Conservation (phyloP, 2,113 vertebrate species). For the Heptranchias perlo region DNA sequence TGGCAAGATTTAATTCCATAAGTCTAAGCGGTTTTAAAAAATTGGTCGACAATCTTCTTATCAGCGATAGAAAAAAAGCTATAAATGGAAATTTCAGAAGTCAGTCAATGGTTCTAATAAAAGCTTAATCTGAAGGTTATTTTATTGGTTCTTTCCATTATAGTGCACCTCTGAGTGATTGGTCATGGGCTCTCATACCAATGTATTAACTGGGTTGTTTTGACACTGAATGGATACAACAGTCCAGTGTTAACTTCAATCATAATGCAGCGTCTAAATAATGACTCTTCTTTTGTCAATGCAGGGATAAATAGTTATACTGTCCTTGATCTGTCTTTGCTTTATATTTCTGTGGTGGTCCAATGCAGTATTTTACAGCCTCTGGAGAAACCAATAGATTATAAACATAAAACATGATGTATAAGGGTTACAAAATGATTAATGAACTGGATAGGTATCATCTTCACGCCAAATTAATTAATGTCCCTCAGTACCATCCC, state of each 20-base stretch:
- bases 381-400: not conserved
- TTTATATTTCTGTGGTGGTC: not conserved
- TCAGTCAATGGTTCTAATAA: not conserved
- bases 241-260: not conserved
- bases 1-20: not conserved
- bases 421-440: constrained; percentile 26
- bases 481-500: not conserved
- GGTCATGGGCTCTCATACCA: not conserved
- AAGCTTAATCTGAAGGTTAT: not conserved
- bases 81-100: not conserved
- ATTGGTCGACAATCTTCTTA: not conserved
- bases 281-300: not conserved
- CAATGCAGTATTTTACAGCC: constrained; percentile 5
- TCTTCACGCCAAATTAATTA: constrained; percentile 18
- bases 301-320: constrained; percentile 1
- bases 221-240: not conserved
- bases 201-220: too few relatives aligned
- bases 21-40: not conserved
- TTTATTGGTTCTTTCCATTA: not conserved
- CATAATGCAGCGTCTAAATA: not conserved
- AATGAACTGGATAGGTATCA: constrained; percentile 6
- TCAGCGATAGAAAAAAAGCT: not conserved
- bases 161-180: not conserved
- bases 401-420: constrained; percentile 26
- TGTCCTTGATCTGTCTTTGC: constrained; percentile 25